Evolutionary conservation across 2,113 vertebrate genomes (phyloP), one percentile per base, ranked within the genome.

Genomic region (Eonycteris spelaea): DNA sequence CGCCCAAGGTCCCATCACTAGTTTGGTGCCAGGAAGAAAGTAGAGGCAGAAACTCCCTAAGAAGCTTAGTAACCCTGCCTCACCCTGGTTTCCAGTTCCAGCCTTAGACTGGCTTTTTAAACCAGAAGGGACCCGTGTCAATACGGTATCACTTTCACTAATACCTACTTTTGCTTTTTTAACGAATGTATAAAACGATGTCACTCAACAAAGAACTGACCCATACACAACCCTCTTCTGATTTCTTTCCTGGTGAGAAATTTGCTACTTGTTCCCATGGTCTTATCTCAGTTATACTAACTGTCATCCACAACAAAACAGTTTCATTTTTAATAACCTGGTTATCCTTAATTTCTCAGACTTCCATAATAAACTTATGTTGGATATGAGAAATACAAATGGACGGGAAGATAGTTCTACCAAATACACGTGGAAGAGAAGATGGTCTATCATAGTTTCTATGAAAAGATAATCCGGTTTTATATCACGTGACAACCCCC

Each of bases 271-370:
- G 13, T 75, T 90, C 21, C 45, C 43, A 59, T n/a, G n/a, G 73
- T 80, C 80, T 95, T 92, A 82, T 79, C 78, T 86, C 65, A 30
- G 43, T 74, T 71, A 61, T 85, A 87, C 38, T 65, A 86, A 92
- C 61, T 40, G 21, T 61, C 33, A 94, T 26, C 33, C 14, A 82
- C 65, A 82, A 82, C 65, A 82, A 94, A 92, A 82, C 26, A 90
- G 80, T 88, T 93, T 61, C 74, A 91, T 84, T 90, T 97, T 90
- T 97, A 87, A 86, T 93, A 68, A 86, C 21, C 63, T 78, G 53
- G 45, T 71, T 86, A 91, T 40, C 38, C 45, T 95, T 93, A 65
- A 89, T 96, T 84, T 96, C 80, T 84, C 85, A 51, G 43, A 63
- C 53, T 51, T 83, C 28, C 80, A 43, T 78, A 40, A 84, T 65